Evolutionary conservation across 2,797 vertebrate species (phyloP).

Genomic region (Oreortyx pictus): DNA sequence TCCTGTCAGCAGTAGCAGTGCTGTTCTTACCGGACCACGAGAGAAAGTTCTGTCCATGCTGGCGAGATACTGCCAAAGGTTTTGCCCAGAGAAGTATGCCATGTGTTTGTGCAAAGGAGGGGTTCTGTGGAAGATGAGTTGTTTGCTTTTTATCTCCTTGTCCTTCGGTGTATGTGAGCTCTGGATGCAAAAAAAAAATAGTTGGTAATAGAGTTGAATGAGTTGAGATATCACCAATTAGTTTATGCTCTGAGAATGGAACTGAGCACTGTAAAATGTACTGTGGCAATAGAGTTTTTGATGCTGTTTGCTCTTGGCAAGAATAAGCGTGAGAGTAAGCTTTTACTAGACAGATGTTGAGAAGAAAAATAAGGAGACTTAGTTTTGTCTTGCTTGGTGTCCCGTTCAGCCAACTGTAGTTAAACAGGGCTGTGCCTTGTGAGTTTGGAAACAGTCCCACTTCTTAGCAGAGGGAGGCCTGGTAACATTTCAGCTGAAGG

Average conservation of each 20-base stretch:
- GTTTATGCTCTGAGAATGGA: not conserved
- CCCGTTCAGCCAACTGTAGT: not conserved
- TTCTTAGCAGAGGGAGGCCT: not conserved
- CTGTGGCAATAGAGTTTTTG: not conserved
- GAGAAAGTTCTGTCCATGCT: not conserved
- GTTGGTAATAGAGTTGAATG: not conserved
- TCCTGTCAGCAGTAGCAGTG: not conserved
- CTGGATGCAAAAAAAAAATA: not conserved
- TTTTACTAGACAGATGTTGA: not conserved
- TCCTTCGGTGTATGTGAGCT: not conserved
- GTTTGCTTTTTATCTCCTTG: not conserved
- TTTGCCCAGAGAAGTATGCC: not conserved
- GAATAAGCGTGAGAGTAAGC: not conserved
- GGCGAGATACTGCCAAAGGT: not conserved
- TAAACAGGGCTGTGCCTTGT: not conserved
- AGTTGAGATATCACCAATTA: not conserved
- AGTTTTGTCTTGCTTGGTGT: not conserved
- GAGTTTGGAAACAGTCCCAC: not conserved
- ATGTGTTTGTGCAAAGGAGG: not conserved
- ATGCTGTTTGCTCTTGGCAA: not conserved
- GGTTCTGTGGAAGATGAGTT: not conserved
- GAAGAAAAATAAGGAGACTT: not conserved
- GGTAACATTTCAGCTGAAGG: not conserved
- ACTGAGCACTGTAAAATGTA: not conserved
- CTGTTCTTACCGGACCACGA: not conserved